Base-by-base conservation (phyloP, 2,888 invertebrate genomes). In the Melinopterus prodromus region DNA sequence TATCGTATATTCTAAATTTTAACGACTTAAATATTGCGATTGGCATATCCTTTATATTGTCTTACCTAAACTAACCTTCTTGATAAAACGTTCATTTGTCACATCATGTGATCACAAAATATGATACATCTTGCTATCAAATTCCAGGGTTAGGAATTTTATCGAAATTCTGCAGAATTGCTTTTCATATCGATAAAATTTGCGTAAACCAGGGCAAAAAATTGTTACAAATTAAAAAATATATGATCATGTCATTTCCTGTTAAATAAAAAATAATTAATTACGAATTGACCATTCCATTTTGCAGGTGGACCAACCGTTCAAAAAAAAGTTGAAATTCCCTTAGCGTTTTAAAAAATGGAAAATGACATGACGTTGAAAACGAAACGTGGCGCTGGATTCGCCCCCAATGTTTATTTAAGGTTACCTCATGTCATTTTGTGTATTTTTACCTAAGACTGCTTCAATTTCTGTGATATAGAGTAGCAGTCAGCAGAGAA, bases 381-480 rank as follows among this genome's bases (percentile, higher is more conserved):
- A 71, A 71, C 72, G 35, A 26, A 35, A 74, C n/a, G 37, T 36
- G 14, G n/a, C 35, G 37, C n/a, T 74, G 37, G 37, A 74, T 26
- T 16, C 26, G 35, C 16, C 26, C n/a, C 36, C 35, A 7, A 72
- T 72, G 37, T 7, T 37, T 26, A 35, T 74, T 74, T 74, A 6
- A 16, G 14, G 15, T 71, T 15, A 69, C 69, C 15, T 69, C 15
- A 16, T 71, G 71, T 80, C 80, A 78, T 79, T 81, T 80, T 76
- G 72, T 77, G 77, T 82, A 77, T 83, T 81, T 81, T 84, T 83
- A 82, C 82, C 83, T 81, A 84, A 84, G 84, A 84, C 84, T 84
- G 84, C 83, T 83, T 83, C 80, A 72, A 84, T 82, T 84, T 83
- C 84, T 84, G 84, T 84, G 84, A 84, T 84, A 84, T 80, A 81